phyloP scores from a whole-genome alignment of 2,113 vertebrate species.

The Raja brachyura region DNA sequence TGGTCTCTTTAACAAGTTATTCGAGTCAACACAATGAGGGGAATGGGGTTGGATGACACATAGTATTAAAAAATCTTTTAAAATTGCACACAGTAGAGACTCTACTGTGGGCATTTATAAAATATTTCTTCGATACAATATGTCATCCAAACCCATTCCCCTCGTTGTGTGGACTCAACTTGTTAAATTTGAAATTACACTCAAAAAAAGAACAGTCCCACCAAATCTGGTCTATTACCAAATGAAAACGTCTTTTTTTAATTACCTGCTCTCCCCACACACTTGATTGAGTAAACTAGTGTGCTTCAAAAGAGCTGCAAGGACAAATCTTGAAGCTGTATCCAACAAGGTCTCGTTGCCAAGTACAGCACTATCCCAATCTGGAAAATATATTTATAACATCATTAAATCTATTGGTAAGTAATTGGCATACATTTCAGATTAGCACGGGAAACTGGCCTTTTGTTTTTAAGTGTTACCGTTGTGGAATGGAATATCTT shows the following conservation, averaged over 20 bases:
- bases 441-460: not conserved
- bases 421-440: not conserved
- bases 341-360: slow-evolving; percentile 86
- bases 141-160: not conserved
- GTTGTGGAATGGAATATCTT: not conserved
- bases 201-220: not conserved
- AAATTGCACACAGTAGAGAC: too few species aligned
- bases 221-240: not conserved
- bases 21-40: too few species aligned
- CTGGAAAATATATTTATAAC: slow-evolving; percentile 57
- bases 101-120: not conserved
- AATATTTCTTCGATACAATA: not conserved
- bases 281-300: slow-evolving; percentile 79
- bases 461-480: not conserved
- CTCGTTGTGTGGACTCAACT: not conserved
- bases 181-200: not conserved
- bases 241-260: not conserved
- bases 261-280: slow-evolving; percentile 83
- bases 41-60: too few species aligned
- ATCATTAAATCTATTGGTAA: not conserved
- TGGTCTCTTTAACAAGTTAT: too few species aligned
- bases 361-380: slow-evolving; percentile 91
- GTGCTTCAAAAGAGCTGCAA: slow-evolving; percentile 90
- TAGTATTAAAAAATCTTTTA: too few species aligned
- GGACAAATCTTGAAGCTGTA: slow-evolving; percentile 86